Evolutionary conservation across 2,888 invertebrate species (phyloP), one percentile per base, ranked within the genome.

Genomic region (Drosophila kambysellisi): DNA sequence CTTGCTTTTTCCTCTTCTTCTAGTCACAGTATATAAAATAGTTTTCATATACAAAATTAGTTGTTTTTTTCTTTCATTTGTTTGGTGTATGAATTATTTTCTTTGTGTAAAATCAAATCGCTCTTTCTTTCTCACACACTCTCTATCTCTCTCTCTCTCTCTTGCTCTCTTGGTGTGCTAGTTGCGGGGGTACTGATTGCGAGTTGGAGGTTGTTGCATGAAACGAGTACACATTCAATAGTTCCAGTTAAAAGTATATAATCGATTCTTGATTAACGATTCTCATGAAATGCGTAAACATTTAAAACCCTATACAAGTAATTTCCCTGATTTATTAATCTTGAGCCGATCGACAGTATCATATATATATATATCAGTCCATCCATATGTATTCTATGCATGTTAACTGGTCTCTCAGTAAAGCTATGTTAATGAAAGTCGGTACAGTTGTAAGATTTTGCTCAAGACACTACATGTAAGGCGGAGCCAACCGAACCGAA

Each of bases 21-120:
- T 54, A 64, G 48, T 78, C 43, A 46, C 51, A 62, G 73, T 82
- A 82, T 74, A 82, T 67, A 87, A 87, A 87, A 84, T 81, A 86
- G 75, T 69, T 70, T 81, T 46, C 58, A 63, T 70, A 79, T 79
- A 63, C 74, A 79, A 77, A 79, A 77, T 74, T 50, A 15, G 25
- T 57, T 50, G n/a, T 20, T 12, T 54, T 12, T 35, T 43, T 11
- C 17, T 35, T 25, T 12, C 32, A 25, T 39, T 39, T 6, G 11
- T 46, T 66, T n/a, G 43, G 43, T 43, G n/a, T 20, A 51, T 37
- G 25, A 4, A 43, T 43, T 61, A 20, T 41, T 54, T 25, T 15
- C 20, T 52, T 6, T 33, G 25, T 50, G 33, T n/a, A 29, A 25
- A 35, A 39, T 29, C 39, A 66, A 4, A 66, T 51, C 53, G 17